Conservation (phyloP, 2,888 invertebrate genomes). For the Parnassius orleans region DNA sequence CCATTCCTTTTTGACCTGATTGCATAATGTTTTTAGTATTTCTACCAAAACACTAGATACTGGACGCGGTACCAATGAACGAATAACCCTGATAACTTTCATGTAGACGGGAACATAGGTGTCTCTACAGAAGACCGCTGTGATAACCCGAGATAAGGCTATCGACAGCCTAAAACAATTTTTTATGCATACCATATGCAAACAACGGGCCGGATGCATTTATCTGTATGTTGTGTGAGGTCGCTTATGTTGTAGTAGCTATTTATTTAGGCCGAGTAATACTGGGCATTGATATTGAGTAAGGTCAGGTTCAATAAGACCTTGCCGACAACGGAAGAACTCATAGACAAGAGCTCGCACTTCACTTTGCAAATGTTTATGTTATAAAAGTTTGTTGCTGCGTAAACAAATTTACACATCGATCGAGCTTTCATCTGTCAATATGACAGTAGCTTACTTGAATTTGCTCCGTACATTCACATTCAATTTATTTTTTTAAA, state of each 20-base stretch:
- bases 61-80: slow-evolving; percentile 27
- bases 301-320: slow-evolving; percentile 61
- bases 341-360: neutral
- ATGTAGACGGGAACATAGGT: slow-evolving; percentile 36
- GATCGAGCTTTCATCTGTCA: slow-evolving; percentile 5
- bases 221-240: slow-evolving; percentile 52
- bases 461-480: slow-evolving; percentile 15
- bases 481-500: slow-evolving; percentile 1
- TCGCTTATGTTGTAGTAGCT: slow-evolving; percentile 38
- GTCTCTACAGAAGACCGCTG: slow-evolving; percentile 27
- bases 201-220: slow-evolving; percentile 63
- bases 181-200: slow-evolving; percentile 39
- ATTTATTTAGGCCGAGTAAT: slow-evolving; percentile 56
- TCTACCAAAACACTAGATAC: slow-evolving; percentile 14
- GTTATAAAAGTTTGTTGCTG: neutral
- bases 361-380: neutral
- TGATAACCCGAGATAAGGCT: slow-evolving; percentile 45
- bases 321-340: slow-evolving; percentile 22
- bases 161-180: slow-evolving; percentile 46
- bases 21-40: slow-evolving; percentile 19
- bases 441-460: slow-evolving; percentile 1
- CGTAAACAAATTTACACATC: neutral
- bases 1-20: neutral
- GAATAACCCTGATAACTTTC: slow-evolving; percentile 39
- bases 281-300: slow-evolving; percentile 52